Evolutionary conservation across 2,797 vertebrate species (phyloP).

Genomic region (Enteromius afrohamiltoni): DNA sequence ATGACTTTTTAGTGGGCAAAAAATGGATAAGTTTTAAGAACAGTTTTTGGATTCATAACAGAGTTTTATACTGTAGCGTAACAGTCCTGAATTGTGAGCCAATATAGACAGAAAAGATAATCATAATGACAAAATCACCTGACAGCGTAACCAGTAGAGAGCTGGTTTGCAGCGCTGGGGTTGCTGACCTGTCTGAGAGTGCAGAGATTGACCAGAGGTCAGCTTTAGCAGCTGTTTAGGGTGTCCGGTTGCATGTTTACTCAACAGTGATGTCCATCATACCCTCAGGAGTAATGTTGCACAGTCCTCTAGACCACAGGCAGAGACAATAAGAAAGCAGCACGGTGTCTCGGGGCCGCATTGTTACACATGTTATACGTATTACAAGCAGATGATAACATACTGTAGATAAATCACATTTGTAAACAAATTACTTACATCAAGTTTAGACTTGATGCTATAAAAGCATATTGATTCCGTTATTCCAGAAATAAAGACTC

Average conservation of each 20-base stretch:
- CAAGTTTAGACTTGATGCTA: background rate
- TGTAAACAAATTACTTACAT: background rate
- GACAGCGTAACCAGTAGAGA: constrained; percentile 15
- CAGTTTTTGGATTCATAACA: background rate
- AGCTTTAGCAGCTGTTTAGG: constrained; percentile 81
- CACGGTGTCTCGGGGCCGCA: background rate
- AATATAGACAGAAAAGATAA: background rate
- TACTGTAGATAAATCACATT: constrained; percentile 1
- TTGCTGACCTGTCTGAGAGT: constrained; percentile 64
- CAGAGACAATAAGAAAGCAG: constrained; percentile 41
- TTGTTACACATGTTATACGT: constrained; percentile 14
- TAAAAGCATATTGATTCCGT: constrained; percentile 5
- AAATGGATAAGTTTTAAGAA: background rate
- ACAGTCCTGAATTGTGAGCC: background rate
- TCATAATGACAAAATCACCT: background rate
- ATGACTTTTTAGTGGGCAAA: background rate
- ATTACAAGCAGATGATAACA: constrained; percentile 17
- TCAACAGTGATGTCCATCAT: constrained; percentile 72
- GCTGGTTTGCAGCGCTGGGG: constrained; percentile 53
- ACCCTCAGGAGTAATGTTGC: constrained; percentile 47
- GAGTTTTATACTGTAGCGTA: background rate
- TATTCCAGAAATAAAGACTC: background rate
- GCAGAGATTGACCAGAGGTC: constrained; percentile 69
- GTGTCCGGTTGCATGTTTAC: constrained; percentile 83
- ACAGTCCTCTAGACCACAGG: constrained; percentile 42